phyloP scores from a whole-genome alignment of 2,797 vertebrate genomes.

The Pseudomugil tenellus region DNA sequence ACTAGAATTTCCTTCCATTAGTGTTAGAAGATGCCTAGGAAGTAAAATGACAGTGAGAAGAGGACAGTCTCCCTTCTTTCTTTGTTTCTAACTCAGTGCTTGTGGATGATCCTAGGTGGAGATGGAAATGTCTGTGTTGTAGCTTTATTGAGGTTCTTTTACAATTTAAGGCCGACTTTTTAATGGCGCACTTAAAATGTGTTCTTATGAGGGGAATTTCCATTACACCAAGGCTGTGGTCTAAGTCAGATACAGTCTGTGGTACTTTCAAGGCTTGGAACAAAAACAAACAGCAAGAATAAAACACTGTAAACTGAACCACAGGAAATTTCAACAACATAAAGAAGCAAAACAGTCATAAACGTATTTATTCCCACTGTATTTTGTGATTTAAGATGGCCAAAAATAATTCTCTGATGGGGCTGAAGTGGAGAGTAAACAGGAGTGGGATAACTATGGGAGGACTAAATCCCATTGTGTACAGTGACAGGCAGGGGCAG shows the following conservation, averaged over 20 bases:
- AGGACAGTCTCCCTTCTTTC: not conserved
- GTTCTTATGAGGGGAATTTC: constrained; percentile 70
- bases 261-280: constrained; percentile 22
- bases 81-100: constrained; percentile 11
- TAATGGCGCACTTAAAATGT: constrained; percentile 61
- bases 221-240: constrained; percentile 62
- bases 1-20: not conserved
- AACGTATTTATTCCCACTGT: constrained; percentile 27
- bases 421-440: constrained; percentile 59
- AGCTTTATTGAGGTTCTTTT: constrained; percentile 58
- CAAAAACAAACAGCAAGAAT: not conserved
- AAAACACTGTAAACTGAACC: constrained; percentile 36
- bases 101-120: constrained; percentile 26
- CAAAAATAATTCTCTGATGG: constrained; percentile 46
- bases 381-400: constrained; percentile 16
- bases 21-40: not conserved
- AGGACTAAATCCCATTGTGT: constrained; percentile 68
- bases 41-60: not conserved
- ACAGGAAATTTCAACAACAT: constrained; percentile 19
- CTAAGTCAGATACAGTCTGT: constrained; percentile 54
- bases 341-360: constrained; percentile 23
- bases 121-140: constrained; percentile 42
- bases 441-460: constrained; percentile 62
- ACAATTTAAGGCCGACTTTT: constrained; percentile 40
- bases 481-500: constrained; percentile 27